phyloP scores from a whole-genome alignment of 2,888 invertebrate genomes.

The Zootermopsis nevadensis region DNA sequence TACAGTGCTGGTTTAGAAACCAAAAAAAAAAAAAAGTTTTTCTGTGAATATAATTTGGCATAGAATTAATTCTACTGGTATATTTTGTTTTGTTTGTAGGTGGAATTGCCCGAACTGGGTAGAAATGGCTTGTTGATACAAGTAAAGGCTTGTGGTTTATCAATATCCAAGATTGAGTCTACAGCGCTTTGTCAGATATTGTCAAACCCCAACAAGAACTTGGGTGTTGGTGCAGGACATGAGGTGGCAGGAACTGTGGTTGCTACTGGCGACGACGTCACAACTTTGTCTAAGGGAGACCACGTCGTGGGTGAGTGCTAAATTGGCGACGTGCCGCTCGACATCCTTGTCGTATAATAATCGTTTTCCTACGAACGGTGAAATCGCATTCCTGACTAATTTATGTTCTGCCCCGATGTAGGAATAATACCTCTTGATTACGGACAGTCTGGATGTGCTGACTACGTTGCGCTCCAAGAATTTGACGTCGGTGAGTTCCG shows the following conservation, averaged over 20 bases:
- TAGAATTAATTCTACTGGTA: background rate
- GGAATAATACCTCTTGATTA: conserved; percentile 63
- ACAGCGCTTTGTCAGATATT: conserved; percentile 49
- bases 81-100: conserved; percentile 49
- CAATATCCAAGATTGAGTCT: conserved; percentile 49
- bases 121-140: conserved; percentile 60
- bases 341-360: background rate
- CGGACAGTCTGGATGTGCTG: conserved; percentile 62
- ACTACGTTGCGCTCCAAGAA: conserved; percentile 62
- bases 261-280: conserved; percentile 60
- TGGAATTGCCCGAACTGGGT: conserved; percentile 52
- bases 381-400: background rate
- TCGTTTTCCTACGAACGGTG: background rate
- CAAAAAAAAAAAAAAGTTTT: too few relatives aligned
- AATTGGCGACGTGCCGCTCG: too few relatives aligned
- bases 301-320: conserved; percentile 61
- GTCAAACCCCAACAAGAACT: conserved; percentile 49
- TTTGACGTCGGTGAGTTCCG: conserved; percentile 62
- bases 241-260: conserved; percentile 62
- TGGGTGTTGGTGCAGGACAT: conserved; percentile 59
- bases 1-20: too few relatives aligned
- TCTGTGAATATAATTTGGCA: too few relatives aligned
- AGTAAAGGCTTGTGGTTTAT: conserved; percentile 62
- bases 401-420: conserved; percentile 52
- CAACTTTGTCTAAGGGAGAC: conserved; percentile 60